phyloP scores from a whole-genome alignment of 2,113 vertebrate genomes.

The Myotis lucifugus region DNA sequence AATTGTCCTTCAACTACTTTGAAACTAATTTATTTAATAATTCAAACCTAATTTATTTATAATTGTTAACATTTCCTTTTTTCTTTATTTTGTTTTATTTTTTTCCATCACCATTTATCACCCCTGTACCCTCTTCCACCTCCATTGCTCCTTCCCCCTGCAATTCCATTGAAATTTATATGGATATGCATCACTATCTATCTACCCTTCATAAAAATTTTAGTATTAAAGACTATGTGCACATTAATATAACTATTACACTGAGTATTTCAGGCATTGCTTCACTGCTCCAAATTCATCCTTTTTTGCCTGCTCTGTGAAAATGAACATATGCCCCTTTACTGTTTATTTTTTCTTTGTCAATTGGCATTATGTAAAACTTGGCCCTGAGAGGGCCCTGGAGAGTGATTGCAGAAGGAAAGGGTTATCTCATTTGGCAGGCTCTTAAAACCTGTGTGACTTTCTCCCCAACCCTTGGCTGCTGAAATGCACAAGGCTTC shows the following conservation, averaged over 20 bases:
- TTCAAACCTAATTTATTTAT: background rate
- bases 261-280: background rate
- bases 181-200: background rate
- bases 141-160: background rate
- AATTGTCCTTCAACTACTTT: background rate
- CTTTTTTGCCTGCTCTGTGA: background rate
- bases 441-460: rapidly evolving
- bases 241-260: background rate
- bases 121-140: background rate
- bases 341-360: background rate
- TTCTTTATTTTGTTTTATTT: background rate
- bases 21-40: background rate
- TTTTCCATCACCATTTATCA: background rate
- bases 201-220: background rate
- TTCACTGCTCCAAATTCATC: background rate
- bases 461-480: rapidly evolving
- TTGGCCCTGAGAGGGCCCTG: background rate
- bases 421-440: background rate
- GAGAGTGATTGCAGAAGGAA: background rate
- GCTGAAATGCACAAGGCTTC: background rate
- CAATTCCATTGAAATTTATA: background rate
- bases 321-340: background rate
- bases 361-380: background rate
- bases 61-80: background rate
- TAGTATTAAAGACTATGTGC: background rate